phyloP scores from a whole-genome alignment of 2,888 invertebrate genomes.

The Criorhina ranunculi region DNA sequence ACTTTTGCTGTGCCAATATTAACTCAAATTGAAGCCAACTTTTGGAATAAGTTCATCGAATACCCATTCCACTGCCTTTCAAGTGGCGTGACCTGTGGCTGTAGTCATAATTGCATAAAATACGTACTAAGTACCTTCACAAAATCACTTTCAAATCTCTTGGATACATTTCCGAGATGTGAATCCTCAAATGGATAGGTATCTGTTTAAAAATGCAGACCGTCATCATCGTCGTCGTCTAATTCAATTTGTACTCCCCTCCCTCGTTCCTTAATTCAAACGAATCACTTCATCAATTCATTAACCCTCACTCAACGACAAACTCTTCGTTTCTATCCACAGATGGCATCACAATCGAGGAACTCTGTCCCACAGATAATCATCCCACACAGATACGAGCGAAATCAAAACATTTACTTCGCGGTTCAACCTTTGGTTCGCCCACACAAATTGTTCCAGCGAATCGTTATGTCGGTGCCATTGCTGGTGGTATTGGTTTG shows the following conservation, averaged over 20 bases:
- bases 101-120: constrained; percentile 8
- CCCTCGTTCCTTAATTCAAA: background rate
- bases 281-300: constrained; percentile 8
- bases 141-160: background rate
- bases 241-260: constrained; percentile 9
- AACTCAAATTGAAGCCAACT: no score
- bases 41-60: no score
- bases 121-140: background rate
- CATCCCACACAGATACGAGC: constrained; percentile 80
- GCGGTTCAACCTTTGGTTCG: constrained; percentile 82
- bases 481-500: constrained; percentile 63
- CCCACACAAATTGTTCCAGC: constrained; percentile 80
- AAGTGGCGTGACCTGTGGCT: background rate
- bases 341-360: constrained; percentile 84
- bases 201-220: constrained; percentile 12
- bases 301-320: background rate
- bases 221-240: background rate
- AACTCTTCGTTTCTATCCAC: constrained; percentile 56
- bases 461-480: constrained; percentile 80
- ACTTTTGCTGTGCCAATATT: no score
- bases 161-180: background rate
- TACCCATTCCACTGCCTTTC: no score
- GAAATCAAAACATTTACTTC: constrained; percentile 81
- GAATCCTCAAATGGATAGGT: background rate
- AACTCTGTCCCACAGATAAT: constrained; percentile 81